A percentile compares a stretch with the other conserved stretches of the same genome.
Conservation (phyloP, 2,888 invertebrate genomes). For the Sericinus montela region DNA sequence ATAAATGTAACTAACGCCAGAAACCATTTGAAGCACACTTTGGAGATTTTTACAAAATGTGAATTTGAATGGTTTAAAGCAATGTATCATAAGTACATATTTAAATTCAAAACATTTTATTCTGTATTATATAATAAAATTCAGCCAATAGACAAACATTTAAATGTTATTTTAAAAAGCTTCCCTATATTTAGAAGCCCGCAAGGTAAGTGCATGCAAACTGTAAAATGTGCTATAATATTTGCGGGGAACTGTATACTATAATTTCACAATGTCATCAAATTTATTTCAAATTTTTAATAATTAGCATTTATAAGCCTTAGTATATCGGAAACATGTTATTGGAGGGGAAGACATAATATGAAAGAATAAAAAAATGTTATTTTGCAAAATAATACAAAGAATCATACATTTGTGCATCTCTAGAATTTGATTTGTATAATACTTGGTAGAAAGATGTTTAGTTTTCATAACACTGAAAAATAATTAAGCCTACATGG, state of each 20-base stretch:
- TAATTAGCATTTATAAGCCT: conserved; percentile 27
- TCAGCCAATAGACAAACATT: conserved; percentile 64
- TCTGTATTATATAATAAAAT: conserved; percentile 36
- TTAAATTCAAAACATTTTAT: conserved; percentile 28
- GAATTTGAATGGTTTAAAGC: conserved; percentile 33
- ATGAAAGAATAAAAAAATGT: conserved; percentile 17
- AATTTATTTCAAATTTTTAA: conserved; percentile 21
- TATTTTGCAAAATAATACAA: conserved; percentile 22
- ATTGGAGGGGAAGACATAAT: conserved; percentile 47
- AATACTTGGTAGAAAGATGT: background rate
- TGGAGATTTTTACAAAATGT: no score
- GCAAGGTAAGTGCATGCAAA: conserved; percentile 66
- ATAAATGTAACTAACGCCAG: conserved; percentile 24
- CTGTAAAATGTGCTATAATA: conserved; percentile 62
- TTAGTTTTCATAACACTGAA: background rate
- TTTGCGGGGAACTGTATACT: conserved; percentile 49
- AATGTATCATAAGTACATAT: conserved; percentile 42
- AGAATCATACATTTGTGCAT: conserved; percentile 40
- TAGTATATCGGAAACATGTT: conserved; percentile 26
- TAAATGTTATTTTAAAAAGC: conserved; percentile 44
- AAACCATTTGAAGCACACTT: no score
- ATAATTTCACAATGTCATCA: conserved; percentile 38
- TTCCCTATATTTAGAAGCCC: conserved; percentile 60
- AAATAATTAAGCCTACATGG: background rate
- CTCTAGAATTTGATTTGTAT: conserved; percentile 19